Evolutionary conservation across 2,113 vertebrate genomes (phyloP).

Genomic region (Ardeotis arabs): DNA sequence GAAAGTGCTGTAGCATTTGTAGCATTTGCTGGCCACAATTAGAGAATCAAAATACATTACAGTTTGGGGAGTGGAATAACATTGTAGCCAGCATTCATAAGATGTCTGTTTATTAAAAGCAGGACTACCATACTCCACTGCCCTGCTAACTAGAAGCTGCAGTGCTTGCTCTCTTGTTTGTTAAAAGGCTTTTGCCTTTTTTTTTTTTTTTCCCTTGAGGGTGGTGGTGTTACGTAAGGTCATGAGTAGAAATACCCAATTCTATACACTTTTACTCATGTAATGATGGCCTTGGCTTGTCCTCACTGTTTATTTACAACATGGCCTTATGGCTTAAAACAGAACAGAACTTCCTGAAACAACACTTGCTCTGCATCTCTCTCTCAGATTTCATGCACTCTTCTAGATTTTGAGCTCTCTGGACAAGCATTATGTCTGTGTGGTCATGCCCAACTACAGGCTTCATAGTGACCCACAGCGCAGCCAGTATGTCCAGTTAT

Average conservation of each 20-base stretch:
- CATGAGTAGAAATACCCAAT: background rate
- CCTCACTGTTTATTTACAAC: background rate
- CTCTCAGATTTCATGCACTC: background rate
- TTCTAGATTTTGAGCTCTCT: background rate
- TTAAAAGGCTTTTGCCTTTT: background rate
- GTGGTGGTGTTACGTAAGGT: background rate
- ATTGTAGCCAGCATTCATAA: background rate
- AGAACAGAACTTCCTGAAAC: background rate
- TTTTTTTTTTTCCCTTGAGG: background rate
- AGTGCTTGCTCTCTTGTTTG: background rate
- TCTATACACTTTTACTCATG: slow-evolving; percentile 12
- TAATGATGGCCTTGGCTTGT: background rate
- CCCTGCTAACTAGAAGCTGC: background rate
- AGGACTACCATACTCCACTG: background rate
- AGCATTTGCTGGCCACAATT: background rate
- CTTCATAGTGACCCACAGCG: background rate
- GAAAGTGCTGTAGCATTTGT: background rate
- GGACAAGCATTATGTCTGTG: background rate
- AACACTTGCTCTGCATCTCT: background rate
- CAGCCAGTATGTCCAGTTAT: background rate
- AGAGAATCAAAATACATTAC: background rate
- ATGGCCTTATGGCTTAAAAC: background rate
- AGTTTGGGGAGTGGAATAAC: background rate
- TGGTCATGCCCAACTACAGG: background rate
- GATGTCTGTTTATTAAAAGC: background rate